phyloP scores from a whole-genome alignment of 2,888 invertebrate genomes.

The Apamea anceps region DNA sequence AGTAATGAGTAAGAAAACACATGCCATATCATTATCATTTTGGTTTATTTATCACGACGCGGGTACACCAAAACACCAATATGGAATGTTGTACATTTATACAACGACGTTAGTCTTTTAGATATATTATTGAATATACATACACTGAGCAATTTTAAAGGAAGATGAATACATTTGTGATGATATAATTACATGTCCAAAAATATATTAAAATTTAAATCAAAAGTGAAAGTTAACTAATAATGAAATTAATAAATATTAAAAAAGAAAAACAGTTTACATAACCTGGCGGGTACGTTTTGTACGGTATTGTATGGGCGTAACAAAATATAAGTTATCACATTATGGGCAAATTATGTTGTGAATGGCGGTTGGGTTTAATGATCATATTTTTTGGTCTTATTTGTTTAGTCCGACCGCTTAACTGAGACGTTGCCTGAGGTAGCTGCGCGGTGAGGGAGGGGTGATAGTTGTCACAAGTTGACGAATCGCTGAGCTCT shows the following conservation, averaged over 20 bases:
- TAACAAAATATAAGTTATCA: constrained; percentile 23
- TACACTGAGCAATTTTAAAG: constrained; percentile 68
- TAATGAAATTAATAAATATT: constrained; percentile 27
- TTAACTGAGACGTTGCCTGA: too few species aligned
- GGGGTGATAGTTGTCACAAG: too few species aligned
- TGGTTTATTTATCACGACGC: constrained; percentile 86
- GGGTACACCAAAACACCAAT: constrained; percentile 71
- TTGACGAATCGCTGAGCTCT: too few species aligned
- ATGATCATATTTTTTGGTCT: too few species aligned
- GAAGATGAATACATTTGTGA: constrained; percentile 47
- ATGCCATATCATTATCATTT: constrained; percentile 72
- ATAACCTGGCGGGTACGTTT: constrained; percentile 23
- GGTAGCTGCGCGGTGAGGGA: too few species aligned
- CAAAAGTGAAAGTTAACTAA: constrained; percentile 26
- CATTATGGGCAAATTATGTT: background rate
- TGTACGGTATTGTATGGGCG: constrained; percentile 30
- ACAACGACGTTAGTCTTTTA: constrained; percentile 68
- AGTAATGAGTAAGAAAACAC: constrained; percentile 17
- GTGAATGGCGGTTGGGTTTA: background rate
- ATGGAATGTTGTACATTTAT: constrained; percentile 74
- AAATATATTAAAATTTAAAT: constrained; percentile 37
- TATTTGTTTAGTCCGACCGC: too few species aligned
- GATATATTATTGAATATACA: constrained; percentile 43
- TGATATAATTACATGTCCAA: constrained; percentile 24
- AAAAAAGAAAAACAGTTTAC: constrained; percentile 40